Percentiles rank a stretch among this genome's conserved stretches.
Evolutionary conservation across 2,888 invertebrate species (phyloP).

Genomic region (Neoitamus cyanurus): DNA sequence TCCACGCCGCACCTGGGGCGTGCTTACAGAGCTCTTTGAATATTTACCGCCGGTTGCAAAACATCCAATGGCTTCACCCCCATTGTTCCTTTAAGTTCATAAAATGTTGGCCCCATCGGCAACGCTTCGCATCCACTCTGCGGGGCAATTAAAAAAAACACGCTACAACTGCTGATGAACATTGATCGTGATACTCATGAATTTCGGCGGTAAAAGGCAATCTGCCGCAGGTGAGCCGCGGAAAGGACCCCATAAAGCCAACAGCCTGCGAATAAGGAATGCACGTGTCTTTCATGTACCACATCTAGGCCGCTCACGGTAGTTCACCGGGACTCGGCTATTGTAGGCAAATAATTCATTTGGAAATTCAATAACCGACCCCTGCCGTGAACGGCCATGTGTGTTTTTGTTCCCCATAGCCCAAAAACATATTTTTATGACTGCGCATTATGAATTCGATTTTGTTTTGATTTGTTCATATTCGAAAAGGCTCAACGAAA

Average conservation of each 20-base stretch:
- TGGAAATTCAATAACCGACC: background rate
- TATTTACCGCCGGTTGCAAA: background rate
- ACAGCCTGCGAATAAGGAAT: background rate
- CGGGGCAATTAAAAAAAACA: background rate
- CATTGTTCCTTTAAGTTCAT: background rate
- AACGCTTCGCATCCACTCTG: background rate
- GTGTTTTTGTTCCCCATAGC: background rate
- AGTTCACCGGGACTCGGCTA: background rate
- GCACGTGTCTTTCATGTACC: background rate
- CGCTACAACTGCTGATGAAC: background rate
- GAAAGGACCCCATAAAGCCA: background rate
- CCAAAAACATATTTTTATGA: constrained; percentile 1
- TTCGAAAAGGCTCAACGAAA: background rate
- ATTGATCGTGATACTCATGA: background rate
- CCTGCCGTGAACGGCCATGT: background rate
- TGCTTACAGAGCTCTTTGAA: background rate
- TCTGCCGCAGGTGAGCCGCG: background rate
- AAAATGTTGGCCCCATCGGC: background rate
- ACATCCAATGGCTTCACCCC: background rate
- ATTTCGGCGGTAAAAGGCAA: background rate
- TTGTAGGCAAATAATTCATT: background rate
- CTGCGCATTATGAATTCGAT: background rate
- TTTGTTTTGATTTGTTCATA: constrained; percentile 7
- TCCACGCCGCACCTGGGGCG: background rate
- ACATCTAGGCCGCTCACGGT: background rate